Conservation (phyloP, 2,888 invertebrate genomes). For the Heliconius hortense region DNA sequence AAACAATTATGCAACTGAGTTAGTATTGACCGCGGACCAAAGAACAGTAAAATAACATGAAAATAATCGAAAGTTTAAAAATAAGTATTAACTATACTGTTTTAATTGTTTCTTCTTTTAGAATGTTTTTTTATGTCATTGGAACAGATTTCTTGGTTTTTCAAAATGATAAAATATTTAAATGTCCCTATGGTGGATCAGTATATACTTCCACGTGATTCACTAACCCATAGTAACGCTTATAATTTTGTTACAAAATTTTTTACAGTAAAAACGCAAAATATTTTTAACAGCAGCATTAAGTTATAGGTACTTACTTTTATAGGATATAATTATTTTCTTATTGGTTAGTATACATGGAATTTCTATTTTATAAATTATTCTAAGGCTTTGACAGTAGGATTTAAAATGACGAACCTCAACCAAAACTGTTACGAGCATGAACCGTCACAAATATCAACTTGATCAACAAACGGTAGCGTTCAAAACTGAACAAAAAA, state of each 20-base stretch:
- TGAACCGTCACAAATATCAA: conserved; percentile 23
- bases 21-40: conserved; percentile 18
- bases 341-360: background rate
- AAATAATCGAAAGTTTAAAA: background rate
- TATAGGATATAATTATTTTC: no score
- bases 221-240: no score
- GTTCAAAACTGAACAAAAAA: conserved; percentile 4
- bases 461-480: conserved; percentile 26
- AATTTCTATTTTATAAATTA: conserved; percentile 4
- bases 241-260: no score
- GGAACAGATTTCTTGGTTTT: no score
- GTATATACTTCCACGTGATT: no score
- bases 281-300: no score
- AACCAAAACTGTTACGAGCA: conserved; percentile 14
- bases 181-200: no score
- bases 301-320: no score
- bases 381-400: conserved; percentile 20
- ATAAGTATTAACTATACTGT: background rate
- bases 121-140: no score
- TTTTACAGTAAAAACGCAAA: no score
- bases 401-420: conserved; percentile 20
- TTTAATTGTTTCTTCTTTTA: background rate
- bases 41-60: background rate
- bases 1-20: conserved; percentile 32
- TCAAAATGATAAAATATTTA: no score